Evolutionary conservation across 2,797 vertebrate genomes (phyloP).

Genomic region (Erpetoichthys calabaricus): DNA sequence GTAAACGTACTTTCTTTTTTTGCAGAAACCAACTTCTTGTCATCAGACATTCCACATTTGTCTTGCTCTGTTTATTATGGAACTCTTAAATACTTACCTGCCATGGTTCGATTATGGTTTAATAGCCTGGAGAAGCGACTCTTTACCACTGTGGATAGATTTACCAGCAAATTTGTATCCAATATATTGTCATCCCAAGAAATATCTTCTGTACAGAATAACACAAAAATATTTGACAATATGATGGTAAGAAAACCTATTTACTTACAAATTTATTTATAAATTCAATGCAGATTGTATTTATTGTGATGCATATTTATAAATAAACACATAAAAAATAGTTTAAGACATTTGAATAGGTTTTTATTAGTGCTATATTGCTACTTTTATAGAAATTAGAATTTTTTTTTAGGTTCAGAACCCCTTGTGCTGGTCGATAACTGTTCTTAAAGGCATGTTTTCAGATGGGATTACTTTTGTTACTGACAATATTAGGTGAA

Average conservation of each 20-base stretch:
- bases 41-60: conserved; percentile 77
- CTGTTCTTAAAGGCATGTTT: too few species aligned
- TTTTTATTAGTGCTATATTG: too few species aligned
- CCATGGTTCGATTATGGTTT: conserved; percentile 97
- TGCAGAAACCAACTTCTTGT: conserved; percentile 48
- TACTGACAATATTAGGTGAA: too few species aligned
- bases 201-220: conserved; percentile 80
- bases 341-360: too few species aligned
- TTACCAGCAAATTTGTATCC: conserved; percentile 85
- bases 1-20: conserved; percentile 14
- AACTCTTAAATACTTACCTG: conserved; percentile 82
- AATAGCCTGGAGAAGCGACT: conserved; percentile 91
- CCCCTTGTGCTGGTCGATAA: too few species aligned
- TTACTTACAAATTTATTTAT: too few species aligned
- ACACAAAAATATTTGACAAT: conserved; percentile 80
- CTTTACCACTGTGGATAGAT: conserved; percentile 76
- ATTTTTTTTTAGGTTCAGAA: too few species aligned
- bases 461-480: too few species aligned
- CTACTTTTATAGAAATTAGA: too few species aligned
- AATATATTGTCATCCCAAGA: conserved; percentile 81
- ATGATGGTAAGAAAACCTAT: conserved; percentile 70
- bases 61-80: conserved; percentile 86
- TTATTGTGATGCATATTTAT: too few species aligned
- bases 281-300: too few species aligned
- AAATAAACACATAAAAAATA: too few species aligned